phyloP scores from a whole-genome alignment of 2,113 vertebrate species.

The Nibea albiflora region DNA sequence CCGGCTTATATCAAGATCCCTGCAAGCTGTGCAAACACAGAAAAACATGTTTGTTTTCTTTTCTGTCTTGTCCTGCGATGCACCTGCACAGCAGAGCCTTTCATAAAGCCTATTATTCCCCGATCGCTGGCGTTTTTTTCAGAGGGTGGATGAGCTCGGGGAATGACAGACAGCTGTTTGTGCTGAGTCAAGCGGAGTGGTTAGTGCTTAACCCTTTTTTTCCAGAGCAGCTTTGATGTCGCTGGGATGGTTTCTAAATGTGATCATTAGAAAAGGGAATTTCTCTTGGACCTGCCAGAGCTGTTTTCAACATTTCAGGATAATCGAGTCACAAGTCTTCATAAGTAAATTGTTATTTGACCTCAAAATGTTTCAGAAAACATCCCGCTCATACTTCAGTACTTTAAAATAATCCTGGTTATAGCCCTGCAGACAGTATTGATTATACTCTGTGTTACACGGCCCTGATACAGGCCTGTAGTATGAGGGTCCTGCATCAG shows the following conservation, averaged over 20 bases:
- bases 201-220: not conserved
- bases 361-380: not conserved
- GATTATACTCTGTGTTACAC: not conserved
- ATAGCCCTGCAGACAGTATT: no score
- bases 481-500: not conserved
- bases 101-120: not conserved
- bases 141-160: not conserved
- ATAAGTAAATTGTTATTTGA: no score
- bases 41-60: not conserved
- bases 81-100: slow-evolving; percentile 19
- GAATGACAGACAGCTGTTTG: slow-evolving; percentile 13
- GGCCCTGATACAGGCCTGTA: not conserved
- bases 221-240: not conserved
- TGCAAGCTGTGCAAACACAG: no score
- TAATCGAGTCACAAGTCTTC: no score
- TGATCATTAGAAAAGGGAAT: not conserved
- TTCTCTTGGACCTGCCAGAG: no score
- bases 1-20: no score
- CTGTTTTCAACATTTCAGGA: no score
- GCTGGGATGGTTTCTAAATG: not conserved
- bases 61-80: not conserved
- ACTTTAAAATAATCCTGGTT: no score
- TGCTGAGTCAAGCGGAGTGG: not conserved
- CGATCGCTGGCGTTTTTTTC: not conserved
- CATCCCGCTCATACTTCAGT: not conserved